Evolutionary conservation across 2,797 vertebrate genomes (phyloP), one percentile per base, ranked within the genome.

Genomic region (Lepilemur septentrionalis): DNA sequence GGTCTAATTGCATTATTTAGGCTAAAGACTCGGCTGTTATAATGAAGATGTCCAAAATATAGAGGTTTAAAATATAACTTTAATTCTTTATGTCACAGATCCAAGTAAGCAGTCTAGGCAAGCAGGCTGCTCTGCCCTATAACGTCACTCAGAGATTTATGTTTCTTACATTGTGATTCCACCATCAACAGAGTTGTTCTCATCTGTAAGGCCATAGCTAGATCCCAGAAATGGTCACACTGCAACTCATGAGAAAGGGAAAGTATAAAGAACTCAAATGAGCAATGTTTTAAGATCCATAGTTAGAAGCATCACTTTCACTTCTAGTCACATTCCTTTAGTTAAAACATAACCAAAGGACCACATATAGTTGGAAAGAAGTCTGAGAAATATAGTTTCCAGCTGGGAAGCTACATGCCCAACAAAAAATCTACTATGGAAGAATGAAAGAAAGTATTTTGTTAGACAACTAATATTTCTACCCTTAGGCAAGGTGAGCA

Each of bases 11-110:
- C 6, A 70, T 79, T 80, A 92, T 2, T 80, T 61, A 85, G 15
- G 14, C n/a, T 89, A 18, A 86, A 55, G 15, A 69, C 2, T 50
- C 70, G 85, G 15, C 7, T 83, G n/a, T 15, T 63, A 22, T 76
- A 75, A 48, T 61, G 76, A 82, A 96, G 43, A 65, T n/a, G 4
- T 89, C 46, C 67, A 91, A 95, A 96, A 73, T 28, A 57, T 4
- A 80, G 46, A 83, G 30, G 38, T 0, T 80, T 79, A 82, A 86
- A 92, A 93, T n/a, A 81, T 22, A 70, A 80, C 67, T 57, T 57
- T 73, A 67, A 43, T 84, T 52, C 43, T 81, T 61, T 52, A 41
- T 38, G 5, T 46, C 67, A 78, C 30, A 79, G 7, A 48, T 52
- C 28, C 41, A 95, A 83, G 41, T 59, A 76, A 59, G 2, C 32